Evolutionary conservation across 2,888 invertebrate species (phyloP), one percentile per base, ranked within the genome.

Genomic region (Megalurothrips usitatus): DNA sequence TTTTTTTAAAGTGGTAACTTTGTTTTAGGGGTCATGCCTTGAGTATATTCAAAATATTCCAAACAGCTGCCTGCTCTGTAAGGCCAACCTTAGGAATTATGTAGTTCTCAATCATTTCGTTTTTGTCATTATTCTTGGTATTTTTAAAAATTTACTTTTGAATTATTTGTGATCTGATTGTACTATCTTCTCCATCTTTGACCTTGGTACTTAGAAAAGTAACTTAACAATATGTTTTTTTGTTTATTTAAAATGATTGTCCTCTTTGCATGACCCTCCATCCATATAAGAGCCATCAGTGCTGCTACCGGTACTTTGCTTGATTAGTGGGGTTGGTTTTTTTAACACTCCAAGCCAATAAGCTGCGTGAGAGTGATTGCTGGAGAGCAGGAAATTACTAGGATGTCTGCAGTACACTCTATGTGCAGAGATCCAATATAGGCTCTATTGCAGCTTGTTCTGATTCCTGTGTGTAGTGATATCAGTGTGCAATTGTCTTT

Each of bases 251-350:
- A 58, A 43, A 4, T 14, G 58, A 58, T 58, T n/a, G 4, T 23
- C 68, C 68, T 75, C 68, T 75, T 11, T 75, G 68, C 68, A 75
- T 75, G 68, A 26, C 68, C 68, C 68, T 75, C 23, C 12, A 75
- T 26, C 68, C 68, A 75, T 26, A 26, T 23, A 75, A 75, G 68
- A 23, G 68, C 68, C 68, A 75, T 26, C 23, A 75, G 8, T 75
- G 68, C 68, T 75, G 23, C 68, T 75, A 12, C 26, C 26, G 68
- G 68, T 75, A 75, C 68, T 75, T 75, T 26, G 68, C 68, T 75
- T 75, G 68, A 75, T 75, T 75, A 75, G 68, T 75, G 68, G 68
- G 68, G 12, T 75, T 75, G 68, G 68, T 75, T 75, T 52, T n/a
- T 43, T 75, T 75, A 75, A 75, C 68, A 75, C 23, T 26, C 68